These are phyloP conservation scores for Phrynosoma blainvillii DNA, from an alignment of 2,113 vertebrate genomes.

Conservation along the genomic window DNA sequence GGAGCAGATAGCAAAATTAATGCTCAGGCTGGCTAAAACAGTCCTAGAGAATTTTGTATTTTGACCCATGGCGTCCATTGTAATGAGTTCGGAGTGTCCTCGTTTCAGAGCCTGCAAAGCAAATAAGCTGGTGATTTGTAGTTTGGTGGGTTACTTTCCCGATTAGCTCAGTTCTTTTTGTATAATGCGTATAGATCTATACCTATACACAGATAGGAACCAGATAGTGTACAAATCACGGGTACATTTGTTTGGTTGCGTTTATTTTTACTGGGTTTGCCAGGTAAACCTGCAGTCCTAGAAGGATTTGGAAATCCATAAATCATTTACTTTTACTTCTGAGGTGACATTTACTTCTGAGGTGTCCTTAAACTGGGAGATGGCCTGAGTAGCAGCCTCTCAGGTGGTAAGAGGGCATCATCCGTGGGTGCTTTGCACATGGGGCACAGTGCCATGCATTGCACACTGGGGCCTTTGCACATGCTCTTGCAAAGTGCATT, in stretches of 20 bases:
- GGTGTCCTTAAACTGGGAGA: neutral
- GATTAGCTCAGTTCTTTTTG: neutral
- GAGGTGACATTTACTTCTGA: neutral
- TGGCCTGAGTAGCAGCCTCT: neutral
- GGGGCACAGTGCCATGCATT: too few species aligned
- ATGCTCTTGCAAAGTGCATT: neutral
- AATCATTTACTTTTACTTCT: neutral
- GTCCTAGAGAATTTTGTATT: neutral
- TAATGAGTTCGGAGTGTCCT: neutral
- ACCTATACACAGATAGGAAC: neutral
- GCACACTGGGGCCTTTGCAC: too few species aligned
- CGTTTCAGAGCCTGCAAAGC: neutral
- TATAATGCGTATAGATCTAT: neutral
- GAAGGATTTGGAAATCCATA: neutral
- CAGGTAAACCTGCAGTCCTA: neutral
- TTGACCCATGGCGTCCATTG: neutral
- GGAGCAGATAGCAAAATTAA: neutral
- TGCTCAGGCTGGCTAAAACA: neutral
- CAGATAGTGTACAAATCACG: neutral
- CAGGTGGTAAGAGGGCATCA: neutral
- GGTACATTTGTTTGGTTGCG: neutral
- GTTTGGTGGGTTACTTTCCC: too few species aligned
- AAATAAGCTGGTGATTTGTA: neutral
- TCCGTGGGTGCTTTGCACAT: neutral
- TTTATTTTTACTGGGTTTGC: neutral